phyloP scores from a whole-genome alignment of 2,113 vertebrate genomes.

The Gasterosteus aculeatus region DNA sequence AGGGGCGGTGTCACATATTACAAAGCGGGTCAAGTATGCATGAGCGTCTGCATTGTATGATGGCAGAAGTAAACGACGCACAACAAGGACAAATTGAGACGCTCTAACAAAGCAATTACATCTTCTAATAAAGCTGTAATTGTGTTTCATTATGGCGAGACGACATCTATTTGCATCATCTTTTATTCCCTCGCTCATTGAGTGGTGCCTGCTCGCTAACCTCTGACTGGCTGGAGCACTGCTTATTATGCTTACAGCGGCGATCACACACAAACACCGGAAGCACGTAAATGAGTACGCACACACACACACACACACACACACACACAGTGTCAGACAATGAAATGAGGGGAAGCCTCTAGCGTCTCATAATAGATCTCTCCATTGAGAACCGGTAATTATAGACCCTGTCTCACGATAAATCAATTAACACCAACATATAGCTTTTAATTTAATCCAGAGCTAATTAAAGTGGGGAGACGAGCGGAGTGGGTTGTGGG shows the following conservation, averaged over 20 bases:
- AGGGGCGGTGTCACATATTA: slow-evolving; percentile 58
- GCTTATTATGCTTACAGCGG: slow-evolving; percentile 65
- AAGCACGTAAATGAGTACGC: slow-evolving; percentile 12
- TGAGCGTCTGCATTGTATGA: slow-evolving; percentile 67
- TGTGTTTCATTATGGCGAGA: slow-evolving; percentile 77
- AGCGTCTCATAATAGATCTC: slow-evolving; percentile 64
- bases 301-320: slow-evolving; percentile 29
- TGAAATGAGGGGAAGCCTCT: slow-evolving; percentile 57
- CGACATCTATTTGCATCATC: slow-evolving; percentile 74
- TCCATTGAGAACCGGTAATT: slow-evolving; percentile 83
- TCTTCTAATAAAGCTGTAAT: slow-evolving; percentile 80
- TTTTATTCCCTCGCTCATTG: slow-evolving; percentile 69
- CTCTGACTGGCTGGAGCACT: slow-evolving; percentile 74
- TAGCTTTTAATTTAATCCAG: slow-evolving; percentile 83
- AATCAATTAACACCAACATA: slow-evolving; percentile 83
- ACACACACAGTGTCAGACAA: slow-evolving; percentile 46
- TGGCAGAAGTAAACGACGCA: slow-evolving; percentile 64
- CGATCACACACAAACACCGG: slow-evolving; percentile 56
- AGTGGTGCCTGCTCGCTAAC: slow-evolving; percentile 65
- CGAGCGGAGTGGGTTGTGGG: slow-evolving; percentile 33
- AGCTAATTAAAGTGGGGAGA: slow-evolving; percentile 80
- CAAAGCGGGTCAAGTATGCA: slow-evolving; percentile 72
- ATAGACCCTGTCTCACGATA: slow-evolving; percentile 80
- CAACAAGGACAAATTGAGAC: slow-evolving; percentile 78
- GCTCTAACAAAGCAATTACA: slow-evolving; percentile 80